phyloP scores from a whole-genome alignment of 2,888 invertebrate genomes.

The Caenorhabditis auriculariae region DNA sequence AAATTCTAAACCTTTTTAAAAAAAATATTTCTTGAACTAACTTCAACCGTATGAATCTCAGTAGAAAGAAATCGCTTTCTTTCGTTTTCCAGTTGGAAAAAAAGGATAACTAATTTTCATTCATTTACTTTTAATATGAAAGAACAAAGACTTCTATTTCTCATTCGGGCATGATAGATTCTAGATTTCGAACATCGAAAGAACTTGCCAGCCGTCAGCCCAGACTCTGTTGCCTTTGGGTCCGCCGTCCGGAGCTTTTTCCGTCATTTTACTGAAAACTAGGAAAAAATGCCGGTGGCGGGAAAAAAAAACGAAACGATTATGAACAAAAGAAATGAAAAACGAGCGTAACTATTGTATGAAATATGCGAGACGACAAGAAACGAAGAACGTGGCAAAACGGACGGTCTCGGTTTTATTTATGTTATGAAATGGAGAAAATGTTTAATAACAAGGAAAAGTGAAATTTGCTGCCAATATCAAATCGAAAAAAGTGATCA shows the following conservation, averaged over 20 bases:
- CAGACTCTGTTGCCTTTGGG: constrained; percentile 54
- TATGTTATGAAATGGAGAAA: too few relatives aligned
- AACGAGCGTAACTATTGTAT: too few relatives aligned
- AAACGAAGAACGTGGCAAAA: too few relatives aligned
- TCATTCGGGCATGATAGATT: background rate
- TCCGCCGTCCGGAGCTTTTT: constrained; percentile 36
- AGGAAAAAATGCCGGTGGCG: background rate
- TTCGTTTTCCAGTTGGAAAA: too few relatives aligned
- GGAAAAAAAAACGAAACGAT: background rate
- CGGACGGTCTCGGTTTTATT: too few relatives aligned
- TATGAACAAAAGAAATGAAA: background rate
- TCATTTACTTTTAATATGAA: too few relatives aligned
- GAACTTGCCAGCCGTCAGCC: constrained; percentile 59
- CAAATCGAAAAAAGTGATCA: too few relatives aligned
- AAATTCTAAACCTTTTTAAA: background rate
- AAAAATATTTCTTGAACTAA: background rate
- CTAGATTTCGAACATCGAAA: background rate
- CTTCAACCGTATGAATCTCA: background rate
- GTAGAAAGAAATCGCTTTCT: background rate
- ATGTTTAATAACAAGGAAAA: too few relatives aligned
- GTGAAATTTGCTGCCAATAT: too few relatives aligned
- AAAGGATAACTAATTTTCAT: too few relatives aligned
- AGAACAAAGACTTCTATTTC: too few relatives aligned
- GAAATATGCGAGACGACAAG: too few relatives aligned
- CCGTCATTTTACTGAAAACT: constrained; percentile 16